Evolutionary conservation across 1,140 invertebrate species (phyloP), one percentile per base, ranked within the genome.

Genomic region (Chlorops oryzae): DNA sequence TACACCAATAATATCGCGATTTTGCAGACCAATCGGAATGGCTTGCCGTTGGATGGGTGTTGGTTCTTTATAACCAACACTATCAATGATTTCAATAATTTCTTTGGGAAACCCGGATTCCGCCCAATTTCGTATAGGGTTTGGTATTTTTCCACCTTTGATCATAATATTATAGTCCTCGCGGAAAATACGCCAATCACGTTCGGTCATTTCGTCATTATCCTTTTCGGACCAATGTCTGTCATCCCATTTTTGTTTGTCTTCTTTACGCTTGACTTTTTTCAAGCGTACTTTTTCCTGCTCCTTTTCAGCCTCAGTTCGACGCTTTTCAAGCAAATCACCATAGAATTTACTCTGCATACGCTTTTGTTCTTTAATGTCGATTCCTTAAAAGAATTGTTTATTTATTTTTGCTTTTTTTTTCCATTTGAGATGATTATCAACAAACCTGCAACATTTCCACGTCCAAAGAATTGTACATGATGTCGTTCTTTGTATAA

Each of bases 111-210:
- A 85, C n/a, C 81, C 82, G 10, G 89, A 90, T 76, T 99, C 97
- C 55, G 86, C 87, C 97, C 97, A 99, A 27, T 79, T 85, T 13
- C 97, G 77, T 39, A 99, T 87, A 2, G 96, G 96, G 77, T 96
- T 92, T 4, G 97, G 96, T 64, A 99, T 96, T 63, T 84, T 85
- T 1, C 97, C 97, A 52, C 94, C 96, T 74, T 99, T 99, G 40
- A 98, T 95, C 4, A 92, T 90, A 39, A 99, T 99, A 67, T 96
- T 99, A 68, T 96, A 99, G 77, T 99, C 97, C 77, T 99, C 97
- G 54, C 96, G 83, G 66, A 99, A 99, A 61, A 99, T 99, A 70
- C 97, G 82, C 97, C 97, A 99, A 78, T 99, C 97, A 67, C 97
- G 80, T 70, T 99, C 96, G 9, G 90, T 95, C 97, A 99, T 99